A percentile compares a stretch with the other conserved stretches of the same genome.
Conservation (phyloP, 2,888 invertebrate species). For the Macroteleia sp. region DNA sequence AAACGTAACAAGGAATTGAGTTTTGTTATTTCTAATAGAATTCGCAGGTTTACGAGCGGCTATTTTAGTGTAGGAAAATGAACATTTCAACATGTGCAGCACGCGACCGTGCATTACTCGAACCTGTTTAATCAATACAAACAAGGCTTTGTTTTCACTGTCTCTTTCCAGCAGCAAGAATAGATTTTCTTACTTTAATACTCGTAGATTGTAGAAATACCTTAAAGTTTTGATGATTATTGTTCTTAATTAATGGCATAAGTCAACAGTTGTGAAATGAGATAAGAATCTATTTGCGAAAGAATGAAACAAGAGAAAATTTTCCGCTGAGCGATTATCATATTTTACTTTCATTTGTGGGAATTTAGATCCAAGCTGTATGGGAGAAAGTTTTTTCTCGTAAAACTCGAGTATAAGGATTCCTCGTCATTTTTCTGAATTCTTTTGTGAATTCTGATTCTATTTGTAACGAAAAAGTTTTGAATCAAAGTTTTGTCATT, state of each 20-base stretch:
- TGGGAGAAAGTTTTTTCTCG: no score
- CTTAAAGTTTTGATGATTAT: slow-evolving; percentile 23
- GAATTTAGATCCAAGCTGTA: no score
- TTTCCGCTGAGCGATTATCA: slow-evolving; percentile 6
- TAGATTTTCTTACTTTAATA: slow-evolving; percentile 6
- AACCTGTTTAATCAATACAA: slow-evolving; percentile 44
- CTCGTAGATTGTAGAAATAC: not conserved
- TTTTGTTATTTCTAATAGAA: no score
- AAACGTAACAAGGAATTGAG: no score
- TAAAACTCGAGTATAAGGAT: no score
- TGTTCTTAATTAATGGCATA: slow-evolving; percentile 24
- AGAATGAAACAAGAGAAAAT: slow-evolving; percentile 11
- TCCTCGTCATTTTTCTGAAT: no score
- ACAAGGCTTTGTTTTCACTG: slow-evolving; percentile 21
- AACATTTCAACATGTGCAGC: slow-evolving; percentile 25
- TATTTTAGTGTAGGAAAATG: slow-evolving; percentile 23
- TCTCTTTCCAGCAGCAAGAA: not conserved
- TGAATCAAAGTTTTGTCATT: no score
- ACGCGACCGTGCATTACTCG: slow-evolving; percentile 33
- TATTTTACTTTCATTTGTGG: slow-evolving; percentile 9
- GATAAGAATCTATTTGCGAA: slow-evolving; percentile 11
- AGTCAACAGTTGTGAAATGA: not conserved
- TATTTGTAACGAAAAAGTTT: no score
- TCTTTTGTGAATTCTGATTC: no score
- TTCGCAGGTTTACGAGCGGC: slow-evolving; percentile 18